A percentile compares a stretch with the other conserved stretches of the same genome.
Conservation (phyloP, 2,797 vertebrate genomes). For the Clamator glandarius region DNA sequence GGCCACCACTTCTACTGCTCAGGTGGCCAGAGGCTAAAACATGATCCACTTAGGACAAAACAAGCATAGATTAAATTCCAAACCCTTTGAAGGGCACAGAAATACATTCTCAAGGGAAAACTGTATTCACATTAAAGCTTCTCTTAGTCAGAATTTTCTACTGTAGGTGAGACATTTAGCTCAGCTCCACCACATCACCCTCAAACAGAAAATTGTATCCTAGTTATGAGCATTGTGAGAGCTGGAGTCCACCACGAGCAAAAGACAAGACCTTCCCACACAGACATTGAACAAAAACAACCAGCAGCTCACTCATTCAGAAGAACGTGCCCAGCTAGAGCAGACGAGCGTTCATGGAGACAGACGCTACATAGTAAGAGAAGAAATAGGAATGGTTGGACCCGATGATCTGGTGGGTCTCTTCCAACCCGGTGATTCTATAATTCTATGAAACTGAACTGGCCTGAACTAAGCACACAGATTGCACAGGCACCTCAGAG, state of each 20-base stretch:
- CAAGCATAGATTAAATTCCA: neutral
- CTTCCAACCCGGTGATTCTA: too few species aligned
- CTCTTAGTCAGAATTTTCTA: neutral
- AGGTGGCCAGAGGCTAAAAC: neutral
- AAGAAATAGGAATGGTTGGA: too few species aligned
- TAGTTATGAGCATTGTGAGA: neutral
- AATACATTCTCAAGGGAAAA: neutral
- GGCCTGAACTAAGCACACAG: neutral
- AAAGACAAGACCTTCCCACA: neutral
- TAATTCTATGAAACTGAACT: too few species aligned
- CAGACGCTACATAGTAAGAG: rapidly evolving
- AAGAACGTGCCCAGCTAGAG: neutral
- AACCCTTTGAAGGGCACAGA: neutral
- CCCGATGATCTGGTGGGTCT: too few species aligned
- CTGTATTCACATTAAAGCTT: neutral
- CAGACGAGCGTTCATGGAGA: neutral
- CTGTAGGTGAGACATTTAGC: neutral
- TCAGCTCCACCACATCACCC: neutral
- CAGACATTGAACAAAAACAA: neutral
- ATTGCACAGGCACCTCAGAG: neutral
- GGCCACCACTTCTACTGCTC: neutral
- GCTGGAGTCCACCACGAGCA: neutral
- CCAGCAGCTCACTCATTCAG: neutral
- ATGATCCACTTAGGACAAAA: neutral
- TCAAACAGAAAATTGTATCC: neutral